Conservation (phyloP, 2,797 vertebrate genomes). For the Chromis chromis region DNA sequence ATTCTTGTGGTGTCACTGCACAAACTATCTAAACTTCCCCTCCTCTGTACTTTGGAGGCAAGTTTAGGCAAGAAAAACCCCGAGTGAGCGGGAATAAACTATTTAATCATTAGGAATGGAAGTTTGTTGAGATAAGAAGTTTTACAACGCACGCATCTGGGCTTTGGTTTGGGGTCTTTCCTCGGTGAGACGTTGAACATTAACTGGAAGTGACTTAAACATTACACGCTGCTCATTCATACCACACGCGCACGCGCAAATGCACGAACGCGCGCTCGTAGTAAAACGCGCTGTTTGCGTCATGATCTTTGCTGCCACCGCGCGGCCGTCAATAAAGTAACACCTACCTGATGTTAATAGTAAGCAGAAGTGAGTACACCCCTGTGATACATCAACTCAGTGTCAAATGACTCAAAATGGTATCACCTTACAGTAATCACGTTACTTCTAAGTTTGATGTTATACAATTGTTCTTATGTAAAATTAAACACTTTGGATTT, state of each 20-base stretch:
- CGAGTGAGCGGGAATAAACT: too few species aligned
- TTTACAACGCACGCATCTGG: neutral
- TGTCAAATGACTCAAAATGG: too few species aligned
- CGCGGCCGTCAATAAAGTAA: constrained; percentile 42
- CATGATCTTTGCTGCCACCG: constrained; percentile 69
- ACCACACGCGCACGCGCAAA: neutral
- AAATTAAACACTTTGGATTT: too few species aligned
- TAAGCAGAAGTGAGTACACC: too few species aligned
- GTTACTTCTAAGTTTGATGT: too few species aligned
- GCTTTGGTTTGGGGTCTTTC: neutral
- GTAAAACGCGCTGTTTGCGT: neutral
- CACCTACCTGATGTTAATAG: neutral
- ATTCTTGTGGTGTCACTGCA: neutral
- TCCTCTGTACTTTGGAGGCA: neutral
- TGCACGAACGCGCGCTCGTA: neutral
- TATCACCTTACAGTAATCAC: too few species aligned
- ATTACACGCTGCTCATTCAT: neutral
- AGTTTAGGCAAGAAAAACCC: neutral
- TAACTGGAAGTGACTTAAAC: too few species aligned
- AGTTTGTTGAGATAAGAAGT: neutral
- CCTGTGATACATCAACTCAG: too few species aligned
- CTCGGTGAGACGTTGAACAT: neutral
- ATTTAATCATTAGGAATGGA: neutral
- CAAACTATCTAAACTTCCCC: neutral
- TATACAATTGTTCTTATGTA: too few species aligned